Conservation (phyloP, 2,797 vertebrate genomes). For the Tachyglossus aculeatus region DNA sequence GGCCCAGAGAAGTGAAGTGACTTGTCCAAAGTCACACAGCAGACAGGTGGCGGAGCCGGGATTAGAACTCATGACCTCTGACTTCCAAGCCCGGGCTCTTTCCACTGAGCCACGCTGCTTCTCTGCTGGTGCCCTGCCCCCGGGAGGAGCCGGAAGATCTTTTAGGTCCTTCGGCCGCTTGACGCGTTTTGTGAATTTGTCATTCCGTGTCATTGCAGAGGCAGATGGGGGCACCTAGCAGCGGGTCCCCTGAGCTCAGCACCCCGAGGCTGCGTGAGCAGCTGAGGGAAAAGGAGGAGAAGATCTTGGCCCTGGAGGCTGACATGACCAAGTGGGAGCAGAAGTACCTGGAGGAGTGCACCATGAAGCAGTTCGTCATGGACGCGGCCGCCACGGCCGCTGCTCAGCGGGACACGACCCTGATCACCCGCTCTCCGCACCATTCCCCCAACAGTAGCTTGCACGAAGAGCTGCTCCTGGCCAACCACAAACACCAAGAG, state of each 20-base stretch:
- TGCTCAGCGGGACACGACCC: slow-evolving; percentile 93
- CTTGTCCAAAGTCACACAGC: too few relatives aligned
- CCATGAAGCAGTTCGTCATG: slow-evolving; percentile 98
- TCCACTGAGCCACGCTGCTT: too few relatives aligned
- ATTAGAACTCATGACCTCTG: too few relatives aligned
- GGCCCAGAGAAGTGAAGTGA: too few relatives aligned
- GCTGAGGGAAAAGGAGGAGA: slow-evolving; percentile 91
- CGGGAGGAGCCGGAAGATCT: too few relatives aligned
- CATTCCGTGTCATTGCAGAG: slow-evolving; percentile 60
- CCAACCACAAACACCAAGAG: slow-evolving; percentile 89
- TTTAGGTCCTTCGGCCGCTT: accelerated
- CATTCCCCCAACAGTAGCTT: slow-evolving; percentile 94
- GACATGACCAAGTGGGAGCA: slow-evolving; percentile 99
- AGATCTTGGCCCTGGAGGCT: slow-evolving; percentile 90
- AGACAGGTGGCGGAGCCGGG: too few relatives aligned
- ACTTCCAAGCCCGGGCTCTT: too few relatives aligned
- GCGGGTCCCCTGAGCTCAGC: slow-evolving; percentile 70
- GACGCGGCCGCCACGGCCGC: slow-evolving; percentile 93
- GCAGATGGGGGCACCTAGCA: slow-evolving; percentile 17
- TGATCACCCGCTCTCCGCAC: slow-evolving; percentile 93
- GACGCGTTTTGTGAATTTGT: background rate
- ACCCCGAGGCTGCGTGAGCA: slow-evolving; percentile 81
- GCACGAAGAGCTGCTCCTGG: slow-evolving; percentile 85
- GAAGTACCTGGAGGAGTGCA: slow-evolving; percentile 96
- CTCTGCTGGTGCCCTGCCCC: too few relatives aligned